Evolutionary conservation across 2,888 invertebrate genomes (phyloP).

Genomic region (Ctenicera cuprea): DNA sequence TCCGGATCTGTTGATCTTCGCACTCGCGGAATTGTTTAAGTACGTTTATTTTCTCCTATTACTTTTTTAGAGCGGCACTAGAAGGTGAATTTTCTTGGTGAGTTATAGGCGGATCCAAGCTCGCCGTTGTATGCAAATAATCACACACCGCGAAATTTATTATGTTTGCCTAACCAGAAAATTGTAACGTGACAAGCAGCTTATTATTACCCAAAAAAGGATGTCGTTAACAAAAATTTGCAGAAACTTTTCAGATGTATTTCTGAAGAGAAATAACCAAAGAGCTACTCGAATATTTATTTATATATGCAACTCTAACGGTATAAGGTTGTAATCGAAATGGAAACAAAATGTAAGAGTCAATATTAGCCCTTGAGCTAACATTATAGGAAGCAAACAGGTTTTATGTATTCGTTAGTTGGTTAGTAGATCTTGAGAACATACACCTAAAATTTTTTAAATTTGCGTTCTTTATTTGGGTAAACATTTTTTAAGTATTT

Average conservation of each 20-base stretch:
- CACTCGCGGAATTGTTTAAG: conserved; percentile 11
- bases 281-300: not conserved
- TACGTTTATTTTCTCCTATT: conserved; percentile 27
- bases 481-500: not conserved
- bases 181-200: not conserved
- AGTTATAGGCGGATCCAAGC: conserved; percentile 2
- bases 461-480: not conserved
- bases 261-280: not conserved
- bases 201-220: not conserved
- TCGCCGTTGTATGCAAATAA: not conserved
- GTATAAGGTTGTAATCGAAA: conserved; percentile 1
- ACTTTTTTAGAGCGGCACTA: not conserved
- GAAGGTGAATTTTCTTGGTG: conserved; percentile 6
- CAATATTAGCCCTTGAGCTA: not conserved
- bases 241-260: not conserved
- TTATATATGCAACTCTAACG: conserved; percentile 4
- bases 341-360: conserved; percentile 19
- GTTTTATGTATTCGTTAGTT: not conserved
- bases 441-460: not conserved
- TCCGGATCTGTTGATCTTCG: conserved; percentile 34
- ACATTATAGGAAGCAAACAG: conserved; percentile 2
- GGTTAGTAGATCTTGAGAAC: not conserved
- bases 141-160: not conserved
- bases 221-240: not conserved
- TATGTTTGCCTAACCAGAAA: not conserved